Base-by-base conservation (phyloP, 2,113 vertebrate species). In the Dasyprocta punctata region DNA sequence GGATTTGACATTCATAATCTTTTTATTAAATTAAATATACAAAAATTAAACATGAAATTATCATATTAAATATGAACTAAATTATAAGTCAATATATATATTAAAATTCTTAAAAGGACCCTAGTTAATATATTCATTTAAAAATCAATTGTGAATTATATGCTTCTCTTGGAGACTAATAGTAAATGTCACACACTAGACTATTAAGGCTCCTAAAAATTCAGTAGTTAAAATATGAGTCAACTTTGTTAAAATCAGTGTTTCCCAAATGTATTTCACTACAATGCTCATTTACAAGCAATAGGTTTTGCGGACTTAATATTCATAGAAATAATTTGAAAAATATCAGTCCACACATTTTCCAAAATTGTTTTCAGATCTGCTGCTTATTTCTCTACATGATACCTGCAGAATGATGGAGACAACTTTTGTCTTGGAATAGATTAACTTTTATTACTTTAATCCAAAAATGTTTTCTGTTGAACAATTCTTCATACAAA, bases 341-440 rank as follows among this genome's bases (percentile, higher is more conserved):
- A 83, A 89, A 81, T 84, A 84, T 91, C 65, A 65, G 65, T 56
- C 11, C 54, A 69, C 2, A 63, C 2, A 78, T 91, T 85, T 96
- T 95, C 90, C 73, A 94, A 80, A 75, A 89, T 52, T 84, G 4
- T 54, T 88, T 86, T 69, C 63, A 87, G n/a, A 58, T 95, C 91
- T 81, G 26, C 26, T 83, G 2, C 14, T 75, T 90, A 93, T 58
- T 80, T 96, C 58, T 92, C 33, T 52, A 30, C 10, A 16, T 52
- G 56, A 22, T 33, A 80, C 73, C 73, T 90, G 17, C n/a, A 94
- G 11, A 87, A 92, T 90, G 83, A 89, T 28, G 20, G 11, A 3
- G 1, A 78, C 44, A 86, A 91, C 17, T 77, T 96, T 88, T 73
- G 63, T 44, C 71, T 54, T 83, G 28, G 63, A 96, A 89, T 24